Evolutionary conservation across 2,797 vertebrate genomes (phyloP), one percentile per base, ranked within the genome.

Genomic region (Bradypodion ventrale): DNA sequence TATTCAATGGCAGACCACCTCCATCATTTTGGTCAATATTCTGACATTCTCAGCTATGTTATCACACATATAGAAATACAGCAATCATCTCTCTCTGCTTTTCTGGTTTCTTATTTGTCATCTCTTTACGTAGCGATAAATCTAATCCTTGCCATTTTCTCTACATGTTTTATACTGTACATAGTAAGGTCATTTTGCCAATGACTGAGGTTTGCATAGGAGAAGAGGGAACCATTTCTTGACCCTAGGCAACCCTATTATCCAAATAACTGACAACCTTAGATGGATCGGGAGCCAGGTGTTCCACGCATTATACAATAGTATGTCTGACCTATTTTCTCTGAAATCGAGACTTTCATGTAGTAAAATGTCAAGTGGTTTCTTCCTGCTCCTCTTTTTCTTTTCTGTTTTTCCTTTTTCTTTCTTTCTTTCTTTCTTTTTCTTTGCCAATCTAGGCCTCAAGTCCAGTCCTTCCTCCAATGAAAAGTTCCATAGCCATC

Each of bases 241-340:
- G 77, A 85, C 93, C 86, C 10, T 49, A 65, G 90, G 93, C 91
- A 5, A 27, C 85, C 0, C 0, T 59, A 72, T 78, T 85, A 90
- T 92, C 90, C 89, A 83, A 79, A 87, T 62, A 84, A 90, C 85
- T 84, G 92, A 92, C 80, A 87, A 25, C 83, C 1, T 1, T 44
- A 80, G 92, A 93, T 90, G 85, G 87, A 70, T 1, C 21, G 73
- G 0, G 0, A 69, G 87, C 80, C 87, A 87, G 40, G 49, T 90
- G 87, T 93, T 93, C 92, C 87, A 90, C 92, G 88, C 89, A 83
- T 0, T 0, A 13, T 49, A 46, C n/a, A 29, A 32, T 4, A 0
- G 0, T 0, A 0, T 75, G 69, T 87, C 79, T 0, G 0, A 46
- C 65, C 23, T 42, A 29, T 59, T 81, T 32, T 77, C 60, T 37